A percentile compares a stretch with the other conserved stretches of the same genome.
These are phyloP conservation scores for Tenualosa ilisha DNA, from an alignment of 2,797 vertebrate species.

Conservation along the genomic window DNA sequence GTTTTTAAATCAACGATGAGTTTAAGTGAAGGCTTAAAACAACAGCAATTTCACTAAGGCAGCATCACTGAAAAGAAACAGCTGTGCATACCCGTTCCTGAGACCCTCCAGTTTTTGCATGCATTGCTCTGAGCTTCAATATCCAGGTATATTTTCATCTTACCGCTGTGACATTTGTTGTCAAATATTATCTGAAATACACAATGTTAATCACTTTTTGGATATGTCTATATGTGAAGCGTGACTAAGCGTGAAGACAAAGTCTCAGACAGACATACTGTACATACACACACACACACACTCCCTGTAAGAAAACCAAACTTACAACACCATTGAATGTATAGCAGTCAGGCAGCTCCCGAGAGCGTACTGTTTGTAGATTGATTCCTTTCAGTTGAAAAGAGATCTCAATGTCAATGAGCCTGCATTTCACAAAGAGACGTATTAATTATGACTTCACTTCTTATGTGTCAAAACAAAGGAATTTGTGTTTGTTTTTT, in stretches of 20 bases:
- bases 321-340: constrained; percentile 83
- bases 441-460: neutral
- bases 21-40: neutral
- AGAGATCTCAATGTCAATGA: constrained; percentile 83
- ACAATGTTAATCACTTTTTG: neutral
- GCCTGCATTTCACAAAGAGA: constrained; percentile 67
- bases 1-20: neutral
- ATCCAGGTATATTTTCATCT: constrained; percentile 89
- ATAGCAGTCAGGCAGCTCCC: constrained; percentile 92
- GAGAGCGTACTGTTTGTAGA: constrained; percentile 85
- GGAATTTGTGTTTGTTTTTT: neutral
- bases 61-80: neutral
- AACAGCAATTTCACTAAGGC: neutral
- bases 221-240: neutral
- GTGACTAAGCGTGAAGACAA: neutral
- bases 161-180: constrained; percentile 92
- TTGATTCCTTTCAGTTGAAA: constrained; percentile 92
- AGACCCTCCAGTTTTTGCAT: constrained; percentile 87
- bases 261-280: neutral
- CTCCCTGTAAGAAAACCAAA: constrained; percentile 33
- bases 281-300: neutral
- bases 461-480: neutral
- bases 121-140: constrained; percentile 80
- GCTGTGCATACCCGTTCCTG: constrained; percentile 80
- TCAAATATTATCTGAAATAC: constrained; percentile 85